A percentile compares a stretch with the other conserved stretches of the same genome.
Conservation (phyloP, 2,888 invertebrate species). For the Oligia fasciuncula region DNA sequence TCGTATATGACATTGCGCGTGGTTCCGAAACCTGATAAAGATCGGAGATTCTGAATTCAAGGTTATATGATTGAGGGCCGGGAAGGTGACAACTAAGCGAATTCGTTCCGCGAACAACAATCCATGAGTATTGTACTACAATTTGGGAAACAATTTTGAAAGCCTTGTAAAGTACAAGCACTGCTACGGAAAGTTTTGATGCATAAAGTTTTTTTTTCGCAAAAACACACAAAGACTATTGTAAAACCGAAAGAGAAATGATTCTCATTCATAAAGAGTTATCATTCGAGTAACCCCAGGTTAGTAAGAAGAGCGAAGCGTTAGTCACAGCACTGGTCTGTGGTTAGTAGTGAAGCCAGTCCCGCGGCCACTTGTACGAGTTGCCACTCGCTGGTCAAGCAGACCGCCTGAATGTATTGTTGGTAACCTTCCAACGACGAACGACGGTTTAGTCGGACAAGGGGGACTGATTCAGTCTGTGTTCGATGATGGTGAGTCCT, state of each 20-base stretch:
- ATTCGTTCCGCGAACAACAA: conserved; percentile 34
- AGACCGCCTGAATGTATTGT: conserved; percentile 38
- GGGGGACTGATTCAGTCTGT: neutral
- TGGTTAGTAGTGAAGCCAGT: conserved; percentile 2
- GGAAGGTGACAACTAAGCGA: conserved; percentile 44
- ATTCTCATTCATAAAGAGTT: neutral
- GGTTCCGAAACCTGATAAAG: neutral
- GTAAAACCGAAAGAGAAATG: neutral
- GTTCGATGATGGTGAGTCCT: neutral
- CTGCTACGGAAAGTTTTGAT: conserved; percentile 14
- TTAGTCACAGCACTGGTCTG: conserved; percentile 48
- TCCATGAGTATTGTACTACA: conserved; percentile 38
- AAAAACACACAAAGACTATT: neutral
- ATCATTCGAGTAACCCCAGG: conserved; percentile 42
- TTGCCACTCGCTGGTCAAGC: neutral
- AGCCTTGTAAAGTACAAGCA: conserved; percentile 48
- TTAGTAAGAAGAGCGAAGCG: conserved; percentile 52
- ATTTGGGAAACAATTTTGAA: conserved; percentile 29
- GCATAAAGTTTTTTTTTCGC: neutral
- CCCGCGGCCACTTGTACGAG: neutral
- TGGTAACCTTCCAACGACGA: conserved; percentile 4
- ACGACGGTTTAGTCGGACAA: neutral
- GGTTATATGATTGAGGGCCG: conserved; percentile 13
- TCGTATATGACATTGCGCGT: neutral
- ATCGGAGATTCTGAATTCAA: conserved; percentile 35